Evolutionary conservation across 2,113 vertebrate genomes (phyloP).

Genomic region (Alosa alosa): DNA sequence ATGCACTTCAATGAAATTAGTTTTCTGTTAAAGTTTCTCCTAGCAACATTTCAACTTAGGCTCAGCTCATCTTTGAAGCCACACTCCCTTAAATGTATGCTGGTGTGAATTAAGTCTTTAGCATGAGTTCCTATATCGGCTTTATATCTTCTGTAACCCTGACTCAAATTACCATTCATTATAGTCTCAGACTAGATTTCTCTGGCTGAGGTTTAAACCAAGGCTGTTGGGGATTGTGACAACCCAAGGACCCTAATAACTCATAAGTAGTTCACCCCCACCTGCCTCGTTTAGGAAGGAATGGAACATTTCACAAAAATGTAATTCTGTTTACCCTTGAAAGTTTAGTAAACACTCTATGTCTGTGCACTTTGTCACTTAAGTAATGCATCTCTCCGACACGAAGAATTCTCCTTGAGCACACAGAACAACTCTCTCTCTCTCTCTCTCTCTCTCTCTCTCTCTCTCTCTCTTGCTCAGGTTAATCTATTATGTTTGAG

Average conservation of each 20-base stretch:
- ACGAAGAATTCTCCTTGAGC: conserved; percentile 46
- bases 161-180: neutral
- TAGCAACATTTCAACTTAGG: no score
- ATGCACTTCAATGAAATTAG: neutral
- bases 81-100: no score
- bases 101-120: no score
- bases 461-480: neutral
- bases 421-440: conserved; percentile 41
- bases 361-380: conserved; percentile 53
- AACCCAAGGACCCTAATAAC: neutral
- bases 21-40: no score
- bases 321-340: neutral
- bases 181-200: neutral
- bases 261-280: neutral
- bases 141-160: neutral
- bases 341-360: conserved; percentile 12
- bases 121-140: neutral
- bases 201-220: neutral
- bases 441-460: neutral
- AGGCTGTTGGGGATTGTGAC: neutral
- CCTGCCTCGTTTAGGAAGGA: neutral
- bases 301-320: neutral
- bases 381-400: conserved; percentile 36
- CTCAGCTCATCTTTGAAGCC: no score
- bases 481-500: conserved; percentile 46